Base-by-base conservation (phyloP, 2,888 invertebrate species). In the Epinotia brunnichana region DNA sequence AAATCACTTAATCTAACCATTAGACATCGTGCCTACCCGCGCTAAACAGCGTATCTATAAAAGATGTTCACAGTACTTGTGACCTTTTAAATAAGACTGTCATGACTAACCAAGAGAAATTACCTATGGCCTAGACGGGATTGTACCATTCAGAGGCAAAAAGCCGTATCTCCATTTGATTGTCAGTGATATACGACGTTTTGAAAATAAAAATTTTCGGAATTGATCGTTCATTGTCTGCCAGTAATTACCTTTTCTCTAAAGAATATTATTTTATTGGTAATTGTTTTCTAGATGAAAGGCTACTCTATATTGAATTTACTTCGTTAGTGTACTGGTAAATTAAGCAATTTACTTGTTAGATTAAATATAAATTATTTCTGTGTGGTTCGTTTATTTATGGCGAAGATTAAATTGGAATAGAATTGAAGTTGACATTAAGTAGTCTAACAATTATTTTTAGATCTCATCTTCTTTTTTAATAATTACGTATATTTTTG, bases 41-140 rank as follows among this genome's bases (percentile, higher is more conserved):
- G n/a, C 0, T 48, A 19, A 61, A 62, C 9, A n/a, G 62, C n/a
- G n/a, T 62, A 62, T 62, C n/a, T n/a, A 4, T 10, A 62, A 48
- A 4, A 3, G n/a, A 62, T 3, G 11, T 4, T 21, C 44, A 44
- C 21, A 29, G 10, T 10, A 1, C 24, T 62, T 62, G 7, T 3
- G 62, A 11, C 62, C 2, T 62, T 62, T 3, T 51, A 5, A 29
- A 17, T 4, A 2, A 21, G 3, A 15, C n/a, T 19, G 44, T 72
- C 67, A 54, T 67, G 67, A 67, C 67, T 61, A 53, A 60, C 7
- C 68, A 21, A 44, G 66, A 56, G 67, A 72, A 67, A 72, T 67
- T 67, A 61, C 21, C 35, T 13, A 48, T 5, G 60, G 61, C 54
- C 21, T 61, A 72, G 61, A 19, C 67, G 66, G 9, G 60, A 44